Conservation (phyloP, 2,888 invertebrate species). For the Scrobipalpa costella region DNA sequence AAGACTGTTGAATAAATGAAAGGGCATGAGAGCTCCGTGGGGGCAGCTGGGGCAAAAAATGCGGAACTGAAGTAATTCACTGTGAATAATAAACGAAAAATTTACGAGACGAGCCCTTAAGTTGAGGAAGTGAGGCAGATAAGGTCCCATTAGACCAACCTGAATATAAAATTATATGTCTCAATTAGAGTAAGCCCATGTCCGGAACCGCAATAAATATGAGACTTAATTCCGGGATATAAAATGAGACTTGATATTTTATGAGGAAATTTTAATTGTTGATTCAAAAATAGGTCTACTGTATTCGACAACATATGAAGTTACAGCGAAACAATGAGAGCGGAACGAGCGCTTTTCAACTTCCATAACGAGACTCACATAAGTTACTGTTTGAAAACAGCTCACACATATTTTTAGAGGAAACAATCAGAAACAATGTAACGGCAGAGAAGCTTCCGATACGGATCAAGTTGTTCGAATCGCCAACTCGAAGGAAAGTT, state of each 20-base stretch:
- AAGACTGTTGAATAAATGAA: slow-evolving; percentile 68
- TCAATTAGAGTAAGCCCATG: slow-evolving; percentile 46
- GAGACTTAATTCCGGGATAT: neutral
- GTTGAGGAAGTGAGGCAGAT: slow-evolving; percentile 48
- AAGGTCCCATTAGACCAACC: slow-evolving; percentile 50
- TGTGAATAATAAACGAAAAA: slow-evolving; percentile 74
- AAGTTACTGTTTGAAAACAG: slow-evolving; percentile 4
- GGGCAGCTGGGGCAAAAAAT: slow-evolving; percentile 52
- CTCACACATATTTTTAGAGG: slow-evolving; percentile 23
- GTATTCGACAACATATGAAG: neutral
- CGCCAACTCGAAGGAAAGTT: slow-evolving; percentile 64
- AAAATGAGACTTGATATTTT: neutral
- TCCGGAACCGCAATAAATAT: neutral
- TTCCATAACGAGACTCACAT: slow-evolving; percentile 23
- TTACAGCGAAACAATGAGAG: neutral
- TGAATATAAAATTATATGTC: slow-evolving; percentile 48
- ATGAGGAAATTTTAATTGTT: neutral
- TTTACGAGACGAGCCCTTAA: slow-evolving; percentile 51
- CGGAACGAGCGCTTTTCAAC: slow-evolving; percentile 25
- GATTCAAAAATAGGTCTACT: neutral
- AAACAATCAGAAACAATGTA: slow-evolving; percentile 33
- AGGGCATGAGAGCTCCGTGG: slow-evolving; percentile 58
- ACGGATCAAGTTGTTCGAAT: slow-evolving; percentile 61
- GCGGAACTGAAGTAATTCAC: slow-evolving; percentile 65
- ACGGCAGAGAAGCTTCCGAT: slow-evolving; percentile 57